A percentile compares a stretch with the other conserved stretches of the same genome.
Evolutionary conservation across 2,797 vertebrate species (phyloP).

Genomic region (Sorex maritimensis): DNA sequence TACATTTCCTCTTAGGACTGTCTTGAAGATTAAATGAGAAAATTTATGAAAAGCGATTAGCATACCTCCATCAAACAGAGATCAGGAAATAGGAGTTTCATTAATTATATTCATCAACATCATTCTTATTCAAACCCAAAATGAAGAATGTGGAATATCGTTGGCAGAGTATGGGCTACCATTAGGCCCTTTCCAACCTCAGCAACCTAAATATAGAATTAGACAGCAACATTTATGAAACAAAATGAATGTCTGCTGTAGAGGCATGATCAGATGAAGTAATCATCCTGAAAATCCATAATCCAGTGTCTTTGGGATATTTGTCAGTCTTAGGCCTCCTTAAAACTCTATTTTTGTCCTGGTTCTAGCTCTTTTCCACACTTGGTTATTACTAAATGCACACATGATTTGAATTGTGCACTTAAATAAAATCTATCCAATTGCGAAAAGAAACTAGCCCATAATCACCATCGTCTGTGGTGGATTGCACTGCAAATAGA

Average conservation of each 20-base stretch:
- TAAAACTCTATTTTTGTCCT: background rate
- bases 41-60: slow-evolving; percentile 4
- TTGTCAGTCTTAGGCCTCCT: background rate
- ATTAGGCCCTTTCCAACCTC: background rate
- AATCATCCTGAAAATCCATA: background rate
- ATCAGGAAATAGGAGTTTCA: background rate
- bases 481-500: slow-evolving; percentile 10
- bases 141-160: background rate
- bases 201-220: background rate
- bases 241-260: background rate
- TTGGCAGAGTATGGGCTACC: background rate
- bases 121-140: background rate
- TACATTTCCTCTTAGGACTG: slow-evolving; percentile 18
- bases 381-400: background rate
- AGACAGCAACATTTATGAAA: background rate
- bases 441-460: background rate
- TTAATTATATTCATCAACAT: slow-evolving; percentile 18
- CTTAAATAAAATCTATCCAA: background rate
- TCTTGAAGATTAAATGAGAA: slow-evolving; percentile 45
- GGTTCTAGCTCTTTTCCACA: background rate
- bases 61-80: background rate
- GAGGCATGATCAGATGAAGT: background rate
- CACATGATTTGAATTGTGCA: background rate
- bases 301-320: background rate
- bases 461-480: background rate